Conservation (phyloP, 2,797 vertebrate genomes). For the Gastrophryne carolinensis region DNA sequence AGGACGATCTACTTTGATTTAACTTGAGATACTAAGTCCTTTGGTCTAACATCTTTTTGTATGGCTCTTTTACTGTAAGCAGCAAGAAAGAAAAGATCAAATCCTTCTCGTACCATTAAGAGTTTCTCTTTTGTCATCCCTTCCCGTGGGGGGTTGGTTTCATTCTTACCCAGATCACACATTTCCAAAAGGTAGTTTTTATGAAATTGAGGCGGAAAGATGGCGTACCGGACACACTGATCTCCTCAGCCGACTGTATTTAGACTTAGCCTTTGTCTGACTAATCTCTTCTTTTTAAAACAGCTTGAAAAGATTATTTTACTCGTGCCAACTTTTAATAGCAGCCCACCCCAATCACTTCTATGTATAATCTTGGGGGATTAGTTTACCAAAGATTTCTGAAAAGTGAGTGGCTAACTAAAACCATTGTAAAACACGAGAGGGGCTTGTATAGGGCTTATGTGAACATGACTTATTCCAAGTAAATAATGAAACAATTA, state of each 20-base stretch:
- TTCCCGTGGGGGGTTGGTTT: neutral
- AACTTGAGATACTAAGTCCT: no score
- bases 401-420: conserved; percentile 50
- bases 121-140: neutral
- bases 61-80: neutral
- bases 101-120: neutral
- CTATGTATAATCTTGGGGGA: conserved; percentile 23
- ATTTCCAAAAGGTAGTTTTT: conserved; percentile 4
- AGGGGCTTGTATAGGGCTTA: conserved; percentile 48
- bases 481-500: conserved; percentile 63
- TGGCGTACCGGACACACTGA: neutral
- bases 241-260: conserved; percentile 16
- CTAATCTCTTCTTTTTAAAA: conserved; percentile 5
- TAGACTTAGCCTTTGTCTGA: conserved; percentile 24
- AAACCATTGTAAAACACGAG: conserved; percentile 48
- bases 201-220: neutral
- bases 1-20: neutral
- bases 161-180: neutral
- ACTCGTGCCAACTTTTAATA: conserved; percentile 35
- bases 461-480: conserved; percentile 55
- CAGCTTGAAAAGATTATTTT: conserved; percentile 16
- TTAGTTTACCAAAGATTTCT: conserved; percentile 51
- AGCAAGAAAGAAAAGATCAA: neutral
- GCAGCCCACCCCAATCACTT: conserved; percentile 9
- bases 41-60: neutral